Evolutionary conservation across 2,888 invertebrate genomes (phyloP), one percentile per base, ranked within the genome.

Genomic region (Dryadula phaetusa): DNA sequence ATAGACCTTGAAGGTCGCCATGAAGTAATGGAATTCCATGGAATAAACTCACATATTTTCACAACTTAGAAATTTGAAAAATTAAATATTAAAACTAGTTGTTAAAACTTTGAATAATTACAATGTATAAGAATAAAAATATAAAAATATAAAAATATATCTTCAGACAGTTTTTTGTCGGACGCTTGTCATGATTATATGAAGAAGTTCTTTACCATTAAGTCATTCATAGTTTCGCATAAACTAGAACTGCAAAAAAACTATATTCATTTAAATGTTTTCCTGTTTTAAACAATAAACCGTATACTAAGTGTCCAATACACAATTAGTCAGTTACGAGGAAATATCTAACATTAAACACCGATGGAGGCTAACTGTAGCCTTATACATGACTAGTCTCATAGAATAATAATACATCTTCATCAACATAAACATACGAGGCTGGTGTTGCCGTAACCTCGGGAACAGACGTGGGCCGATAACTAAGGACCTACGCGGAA

Each of bases 401-500:
- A 77, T 83, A 79, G 88, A 90, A 91, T 90, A 85, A 84, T 79
- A 91, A 90, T 85, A 81, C 78, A 42, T 79, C 75, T 77, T 79
- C 77, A 76, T 81, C 76, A 74, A 70, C 68, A 71, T 80, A 76
- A 74, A 75, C 76, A 80, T 83, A 82, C 81, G 77, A 80, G 73
- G 76, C 69, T 71, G 71, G 75, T 75, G 77, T 75, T 76, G 76
- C 75, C 78, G 76, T 79, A 88, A 78, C 88, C 89, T 88, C 87
- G 86, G 82, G 78, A 79, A 65, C 68, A 78, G 77, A 92, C 91
- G 92, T 91, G 92, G 90, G 88, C 66, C 74, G 91, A 74, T 75
- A 84, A 79, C 85, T 86, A 87, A 90, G 83, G 82, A 85, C 82
- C 84, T 86, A 90, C 83, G 84, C 89, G 91, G 90, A 90, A 88